Evolutionary conservation across 2,797 vertebrate species (phyloP), one percentile per base, ranked within the genome.

Genomic region (Balearica regulorum): DNA sequence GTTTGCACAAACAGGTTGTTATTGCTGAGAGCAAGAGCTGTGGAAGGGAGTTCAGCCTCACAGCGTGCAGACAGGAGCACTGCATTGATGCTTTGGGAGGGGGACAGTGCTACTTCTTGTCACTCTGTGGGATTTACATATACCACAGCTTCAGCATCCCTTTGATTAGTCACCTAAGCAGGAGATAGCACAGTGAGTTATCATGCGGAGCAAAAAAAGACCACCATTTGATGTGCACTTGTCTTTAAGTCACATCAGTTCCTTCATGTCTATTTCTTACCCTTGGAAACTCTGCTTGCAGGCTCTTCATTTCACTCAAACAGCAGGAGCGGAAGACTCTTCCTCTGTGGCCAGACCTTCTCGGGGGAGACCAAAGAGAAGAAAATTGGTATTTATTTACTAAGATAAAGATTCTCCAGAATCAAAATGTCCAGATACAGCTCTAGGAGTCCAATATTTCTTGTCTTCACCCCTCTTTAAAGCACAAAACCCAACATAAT

Each of bases 301-400:
- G 96, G 93, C 91, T 65, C 93, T 97, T 86, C 86, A 90, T 83
- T 97, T 97, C 77, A 64, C 35, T 18, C 28, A 58, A 82, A 66
- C 11, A 68, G 49, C 46, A 61, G 70, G 29, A 86, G 43, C 26
- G 49, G 94, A 57, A 90, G 43, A 72, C 13, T 88, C 94, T 41
- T 89, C 87, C 60, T 86, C 93, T 86, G 90, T 12, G 46, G 43
- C 57, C 80, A 92, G 49, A 55, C 54, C 94, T 86, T 95, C 93
- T 79, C 85, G 61, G 9, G 83, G 94, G 17, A 95, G 94, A 95
- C 88, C 93, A 46, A 97, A 96, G 51, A 97, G 88, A 90, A 97
- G 96, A 78, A 95, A 88, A 95, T 11, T 95, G 96, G 95, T 96
- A 96, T 65, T 13, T 83, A 6, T 91, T 37, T 80, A 33, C 64